These are phyloP conservation scores for Hesperophylax magnus DNA, from an alignment of 1,140 invertebrate species.

Conservation along the genomic window DNA sequence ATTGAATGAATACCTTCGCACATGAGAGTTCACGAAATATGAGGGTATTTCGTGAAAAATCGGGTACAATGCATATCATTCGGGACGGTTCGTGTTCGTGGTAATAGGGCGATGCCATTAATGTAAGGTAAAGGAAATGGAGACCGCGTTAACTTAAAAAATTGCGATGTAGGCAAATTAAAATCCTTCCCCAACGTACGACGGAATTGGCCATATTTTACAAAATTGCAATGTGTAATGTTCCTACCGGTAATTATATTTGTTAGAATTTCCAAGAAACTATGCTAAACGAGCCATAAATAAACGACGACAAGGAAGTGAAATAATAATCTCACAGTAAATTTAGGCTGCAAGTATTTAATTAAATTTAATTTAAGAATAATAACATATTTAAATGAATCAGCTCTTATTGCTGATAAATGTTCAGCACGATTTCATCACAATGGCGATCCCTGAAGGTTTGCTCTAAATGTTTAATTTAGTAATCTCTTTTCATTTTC, in stretches of 20 bases:
- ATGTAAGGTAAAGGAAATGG: not conserved
- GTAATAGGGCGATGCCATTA: conserved; percentile 22
- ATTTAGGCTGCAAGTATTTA: too few relatives aligned
- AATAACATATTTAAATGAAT: too few relatives aligned
- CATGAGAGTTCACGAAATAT: too few relatives aligned
- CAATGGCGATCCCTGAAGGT: not conserved
- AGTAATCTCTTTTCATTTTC: conserved; percentile 9
- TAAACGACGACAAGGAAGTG: too few relatives aligned
- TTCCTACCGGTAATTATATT: not conserved
- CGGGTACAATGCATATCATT: not conserved
- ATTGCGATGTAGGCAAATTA: conserved; percentile 21
- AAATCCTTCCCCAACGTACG: conserved; percentile 16
- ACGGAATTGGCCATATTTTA: conserved; percentile 6
- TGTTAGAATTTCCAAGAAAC: too few relatives aligned
- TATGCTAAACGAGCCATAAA: too few relatives aligned
- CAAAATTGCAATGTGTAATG: conserved; percentile 29
- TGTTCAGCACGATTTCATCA: not conserved
- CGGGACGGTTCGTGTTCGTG: not conserved
- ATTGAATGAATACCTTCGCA: too few relatives aligned
- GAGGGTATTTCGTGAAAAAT: not conserved
- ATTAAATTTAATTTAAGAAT: too few relatives aligned
- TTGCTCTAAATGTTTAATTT: conserved; percentile 14
- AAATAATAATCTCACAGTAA: too few relatives aligned
- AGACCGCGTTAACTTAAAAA: conserved; percentile 26
- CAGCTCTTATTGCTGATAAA: too few relatives aligned